Conservation (phyloP, 2,113 vertebrate genomes). For the Myotis lucifugus region DNA sequence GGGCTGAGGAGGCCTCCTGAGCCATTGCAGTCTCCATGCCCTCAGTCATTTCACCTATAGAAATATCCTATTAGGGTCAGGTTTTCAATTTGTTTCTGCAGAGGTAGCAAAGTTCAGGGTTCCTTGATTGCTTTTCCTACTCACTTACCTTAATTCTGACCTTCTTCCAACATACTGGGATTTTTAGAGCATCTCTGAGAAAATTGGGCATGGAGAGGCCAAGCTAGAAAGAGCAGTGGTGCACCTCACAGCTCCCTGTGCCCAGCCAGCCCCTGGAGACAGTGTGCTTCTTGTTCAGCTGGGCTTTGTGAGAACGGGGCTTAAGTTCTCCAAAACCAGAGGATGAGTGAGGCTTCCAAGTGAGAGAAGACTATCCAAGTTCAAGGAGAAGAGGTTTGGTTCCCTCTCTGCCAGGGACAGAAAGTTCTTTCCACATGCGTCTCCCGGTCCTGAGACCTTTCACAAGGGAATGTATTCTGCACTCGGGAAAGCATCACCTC, state of each 20-base stretch:
- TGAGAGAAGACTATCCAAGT: constrained; percentile 47
- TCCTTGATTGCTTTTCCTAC: constrained; percentile 8
- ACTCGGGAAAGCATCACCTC: not conserved
- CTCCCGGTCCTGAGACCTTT: constrained; percentile 33
- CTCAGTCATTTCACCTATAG: not conserved
- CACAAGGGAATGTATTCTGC: constrained; percentile 41
- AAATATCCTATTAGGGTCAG: not conserved
- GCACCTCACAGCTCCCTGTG: not conserved
- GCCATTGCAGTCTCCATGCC: not conserved
- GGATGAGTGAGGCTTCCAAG: constrained; percentile 42
- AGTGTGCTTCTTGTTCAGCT: not conserved
- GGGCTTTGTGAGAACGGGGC: constrained; percentile 13
- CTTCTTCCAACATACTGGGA: not conserved
- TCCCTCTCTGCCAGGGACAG: constrained; percentile 66
- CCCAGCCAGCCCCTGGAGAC: not conserved
- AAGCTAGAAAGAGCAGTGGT: not conserved
- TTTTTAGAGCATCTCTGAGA: not conserved
- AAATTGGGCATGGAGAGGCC: not conserved
- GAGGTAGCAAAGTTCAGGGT: not conserved
- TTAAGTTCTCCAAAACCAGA: constrained; percentile 45
- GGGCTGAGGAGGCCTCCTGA: not conserved
- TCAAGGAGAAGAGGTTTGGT: constrained; percentile 49
- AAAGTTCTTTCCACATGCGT: constrained; percentile 65
- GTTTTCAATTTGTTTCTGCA: not conserved
- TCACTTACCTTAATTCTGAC: not conserved